Base-by-base conservation (phyloP, 2,797 vertebrate species). In the Anguilla pacifica region DNA sequence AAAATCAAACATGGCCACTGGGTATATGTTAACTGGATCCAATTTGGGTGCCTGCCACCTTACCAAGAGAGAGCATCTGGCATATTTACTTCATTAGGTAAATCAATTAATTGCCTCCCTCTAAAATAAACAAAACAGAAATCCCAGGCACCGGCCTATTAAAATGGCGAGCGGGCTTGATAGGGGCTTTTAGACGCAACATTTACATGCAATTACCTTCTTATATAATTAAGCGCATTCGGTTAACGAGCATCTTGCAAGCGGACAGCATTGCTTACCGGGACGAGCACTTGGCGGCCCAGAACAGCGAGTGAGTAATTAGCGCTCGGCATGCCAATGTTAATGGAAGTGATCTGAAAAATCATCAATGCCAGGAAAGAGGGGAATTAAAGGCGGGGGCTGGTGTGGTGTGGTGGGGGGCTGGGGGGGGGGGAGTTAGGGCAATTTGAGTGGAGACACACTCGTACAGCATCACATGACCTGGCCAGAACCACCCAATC, bases 221-320 rank as follows among this genome's bases (percentile, higher is more conserved):
- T 95, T 93, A 94, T 92, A 92, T 93, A 96, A 96, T 96, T 95
- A 95, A 94, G 93, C 95, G 89, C 90, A 91, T 92, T 90, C 91
- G 92, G 92, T 94, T 96, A 96, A 96, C 94, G 94, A 96, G 92
- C 86, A 70, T 86, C 91, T 93, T 92, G 89, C 88, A 92, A 93
- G 94, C 92, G 89, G 91, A 46, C 61, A 91, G 90, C 91, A 93
- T 91, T 91, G 93, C 90, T 93, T 91, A 88, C 91, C 90, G 90
- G 94, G 93, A 92, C 88, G 90, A 93, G 90, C 93, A 89, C 79
- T 87, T 86, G 61, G 88, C 46, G 74, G 84, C 86, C 86, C 87
- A n/a, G 88, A 91, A 91, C 89, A 88, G 70, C 70, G 89, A 90
- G 94, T 89, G 91, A 93, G 92, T 95, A 94, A 95, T 95, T 93